Conservation (phyloP, 92 coral and sea anemone genomes). For the Scolanthus callimorphus region DNA sequence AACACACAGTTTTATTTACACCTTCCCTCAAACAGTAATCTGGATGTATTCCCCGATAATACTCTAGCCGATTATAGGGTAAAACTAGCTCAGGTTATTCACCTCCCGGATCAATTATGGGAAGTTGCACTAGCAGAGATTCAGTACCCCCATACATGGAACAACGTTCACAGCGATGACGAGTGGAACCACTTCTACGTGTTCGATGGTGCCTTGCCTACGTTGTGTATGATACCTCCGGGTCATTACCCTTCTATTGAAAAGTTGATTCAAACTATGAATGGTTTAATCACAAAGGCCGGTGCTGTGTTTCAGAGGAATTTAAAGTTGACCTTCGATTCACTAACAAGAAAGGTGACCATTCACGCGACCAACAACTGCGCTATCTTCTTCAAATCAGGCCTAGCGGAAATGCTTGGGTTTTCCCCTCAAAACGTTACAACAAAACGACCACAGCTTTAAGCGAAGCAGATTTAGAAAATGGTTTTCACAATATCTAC, state of each 20-base stretch:
- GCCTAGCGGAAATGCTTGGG: not conserved
- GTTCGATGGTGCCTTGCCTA: not conserved
- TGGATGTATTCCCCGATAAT: too few species aligned
- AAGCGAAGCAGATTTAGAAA: too few species aligned
- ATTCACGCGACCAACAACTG: constrained; percentile 10
- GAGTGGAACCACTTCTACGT: constrained; percentile 12
- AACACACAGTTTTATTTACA: too few species aligned
- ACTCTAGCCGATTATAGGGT: constrained; percentile 39
- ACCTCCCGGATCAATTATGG: constrained; percentile 27
- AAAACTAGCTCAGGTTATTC: constrained; percentile 18
- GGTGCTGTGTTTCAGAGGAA: constrained; percentile 5
- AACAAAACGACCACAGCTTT: constrained; percentile 7
- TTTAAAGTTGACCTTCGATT: constrained; percentile 14
- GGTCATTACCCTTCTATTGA: constrained; percentile 12
- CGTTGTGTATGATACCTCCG: too few species aligned
- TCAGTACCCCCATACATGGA: constrained; percentile 37
- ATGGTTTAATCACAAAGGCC: too few species aligned
- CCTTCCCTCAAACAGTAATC: too few species aligned
- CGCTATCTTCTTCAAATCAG: not conserved
- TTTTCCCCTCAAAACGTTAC: too few species aligned
- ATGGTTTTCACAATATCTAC: constrained; percentile 18
- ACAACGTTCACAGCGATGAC: constrained; percentile 12
- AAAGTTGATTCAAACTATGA: constrained; percentile 1
- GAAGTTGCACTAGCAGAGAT: constrained; percentile 44
- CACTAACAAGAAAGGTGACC: constrained; percentile 23